Base-by-base conservation (phyloP, 2,113 vertebrate genomes). In the Xiphophorus couchianus region DNA sequence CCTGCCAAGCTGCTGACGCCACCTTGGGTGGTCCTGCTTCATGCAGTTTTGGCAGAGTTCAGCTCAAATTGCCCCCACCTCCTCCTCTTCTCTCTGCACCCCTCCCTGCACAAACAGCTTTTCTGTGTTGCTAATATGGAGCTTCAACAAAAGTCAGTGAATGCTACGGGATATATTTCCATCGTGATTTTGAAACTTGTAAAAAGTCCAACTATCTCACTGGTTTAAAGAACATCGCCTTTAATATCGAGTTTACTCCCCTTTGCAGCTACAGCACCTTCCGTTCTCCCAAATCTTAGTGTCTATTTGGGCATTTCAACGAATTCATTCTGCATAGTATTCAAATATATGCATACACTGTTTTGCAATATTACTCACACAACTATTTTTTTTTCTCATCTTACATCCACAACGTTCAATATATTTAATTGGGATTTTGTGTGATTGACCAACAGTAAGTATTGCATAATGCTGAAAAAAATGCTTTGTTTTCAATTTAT, bases 11-110 rank as follows among this genome's bases (percentile, higher is more conserved):
- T 91, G 88, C 93, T 93, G 92, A 93, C 92, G 90, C 89, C 87
- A 86, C 77, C 85, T 86, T 95, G 94, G 94, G 94, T 94, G 94
- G 94, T 94, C 94, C 81, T 19, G 77, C 90, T 94, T 91, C 92
- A 92, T 89, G 91, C 89, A 87, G 91, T 87, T 91, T 86, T 92
- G 92, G 91, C 91, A 91, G 80, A 80, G 84, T 69, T 61, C 62
- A 29, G 84, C 84, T 84, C 78, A 48, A 69, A 71, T 66, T 54
- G 28, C 82, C 84, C 75, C 77, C 74, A 66, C 68, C 48, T 67
- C 86, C 68, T 66, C 80, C 68, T 66, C 80, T 80, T 78, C 68
- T 77, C 74, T 80, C 63, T 81, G 71, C 84, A 84, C 89, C 82
- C 28, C 62, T 62, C 80, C 80, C 84, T 64, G 28, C 82, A 62